Evolutionary conservation across 2,797 vertebrate species (phyloP).

Genomic region (Aratinga solstitialis): DNA sequence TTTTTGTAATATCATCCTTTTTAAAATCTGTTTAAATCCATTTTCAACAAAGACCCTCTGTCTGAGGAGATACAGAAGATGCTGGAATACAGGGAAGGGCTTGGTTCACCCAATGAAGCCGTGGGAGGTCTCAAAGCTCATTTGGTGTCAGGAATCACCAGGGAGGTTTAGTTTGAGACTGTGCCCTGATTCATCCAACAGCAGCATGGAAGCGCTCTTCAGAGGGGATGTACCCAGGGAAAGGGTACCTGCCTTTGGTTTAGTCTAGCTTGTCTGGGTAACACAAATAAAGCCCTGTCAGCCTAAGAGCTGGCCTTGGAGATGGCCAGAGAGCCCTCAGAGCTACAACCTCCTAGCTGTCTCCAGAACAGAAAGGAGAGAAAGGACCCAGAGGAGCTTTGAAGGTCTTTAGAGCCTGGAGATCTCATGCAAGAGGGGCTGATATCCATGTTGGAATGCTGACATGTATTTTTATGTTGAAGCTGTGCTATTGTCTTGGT

Average conservation of each 20-base stretch:
- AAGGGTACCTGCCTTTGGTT: not conserved
- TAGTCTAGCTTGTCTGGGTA: not conserved
- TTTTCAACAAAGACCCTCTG: not conserved
- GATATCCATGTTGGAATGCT: rapidly evolving
- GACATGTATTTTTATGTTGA: not conserved
- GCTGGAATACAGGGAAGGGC: not conserved
- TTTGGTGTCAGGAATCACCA: not conserved
- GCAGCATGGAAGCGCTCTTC: not conserved
- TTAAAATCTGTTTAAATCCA: not conserved
- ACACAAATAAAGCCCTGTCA: not conserved
- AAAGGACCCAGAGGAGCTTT: not conserved
- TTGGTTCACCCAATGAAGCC: not conserved
- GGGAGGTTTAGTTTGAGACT: not conserved
- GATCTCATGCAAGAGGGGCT: not conserved
- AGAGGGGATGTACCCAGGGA: not conserved
- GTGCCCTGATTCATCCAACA: not conserved
- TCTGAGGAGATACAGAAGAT: not conserved
- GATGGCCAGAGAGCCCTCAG: not conserved
- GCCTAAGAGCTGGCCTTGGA: not conserved
- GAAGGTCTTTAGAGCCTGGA: not conserved
- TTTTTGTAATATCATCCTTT: not conserved
- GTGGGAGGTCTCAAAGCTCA: not conserved
- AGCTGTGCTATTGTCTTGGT: not conserved
- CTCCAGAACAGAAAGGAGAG: not conserved
- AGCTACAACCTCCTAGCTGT: not conserved